Conservation (phyloP, 2,888 invertebrate species). For the Microctonus aethiopoides region DNA sequence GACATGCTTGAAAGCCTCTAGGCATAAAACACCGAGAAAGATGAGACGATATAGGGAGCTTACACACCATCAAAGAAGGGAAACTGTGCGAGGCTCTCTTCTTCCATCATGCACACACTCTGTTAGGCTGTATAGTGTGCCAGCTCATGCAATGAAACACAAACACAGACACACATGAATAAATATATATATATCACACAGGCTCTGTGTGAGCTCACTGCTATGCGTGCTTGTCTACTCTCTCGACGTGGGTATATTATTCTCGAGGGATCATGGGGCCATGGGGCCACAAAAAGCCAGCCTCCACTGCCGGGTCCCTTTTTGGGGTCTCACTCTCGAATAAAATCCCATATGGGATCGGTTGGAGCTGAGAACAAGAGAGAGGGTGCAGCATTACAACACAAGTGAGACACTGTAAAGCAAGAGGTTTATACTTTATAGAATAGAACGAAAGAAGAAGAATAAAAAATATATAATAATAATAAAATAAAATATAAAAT, state of each 20-base stretch:
- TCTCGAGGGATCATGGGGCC: constrained; percentile 27
- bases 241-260: constrained; percentile 31
- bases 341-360: constrained; percentile 26
- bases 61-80: constrained; percentile 13
- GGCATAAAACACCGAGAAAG: constrained; percentile 30
- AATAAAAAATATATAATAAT: not conserved
- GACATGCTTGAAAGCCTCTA: constrained; percentile 32
- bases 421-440: no score
- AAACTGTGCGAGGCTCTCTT: constrained; percentile 23
- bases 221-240: not conserved
- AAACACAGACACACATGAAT: no score
- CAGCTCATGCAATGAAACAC: not conserved
- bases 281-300: constrained; percentile 28
- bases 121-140: not conserved
- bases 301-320: constrained; percentile 29
- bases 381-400: not conserved
- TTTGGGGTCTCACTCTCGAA: constrained; percentile 32
- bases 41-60: constrained; percentile 27
- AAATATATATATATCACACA: no score
- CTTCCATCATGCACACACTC: constrained; percentile 7
- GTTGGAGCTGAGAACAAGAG: not conserved
- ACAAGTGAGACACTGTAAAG: not conserved
- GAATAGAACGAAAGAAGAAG: not conserved
- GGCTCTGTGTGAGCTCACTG: constrained; percentile 8
- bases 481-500: not conserved